Conservation (phyloP, 1,140 invertebrate species). For the Wiebesia pumilae region DNA sequence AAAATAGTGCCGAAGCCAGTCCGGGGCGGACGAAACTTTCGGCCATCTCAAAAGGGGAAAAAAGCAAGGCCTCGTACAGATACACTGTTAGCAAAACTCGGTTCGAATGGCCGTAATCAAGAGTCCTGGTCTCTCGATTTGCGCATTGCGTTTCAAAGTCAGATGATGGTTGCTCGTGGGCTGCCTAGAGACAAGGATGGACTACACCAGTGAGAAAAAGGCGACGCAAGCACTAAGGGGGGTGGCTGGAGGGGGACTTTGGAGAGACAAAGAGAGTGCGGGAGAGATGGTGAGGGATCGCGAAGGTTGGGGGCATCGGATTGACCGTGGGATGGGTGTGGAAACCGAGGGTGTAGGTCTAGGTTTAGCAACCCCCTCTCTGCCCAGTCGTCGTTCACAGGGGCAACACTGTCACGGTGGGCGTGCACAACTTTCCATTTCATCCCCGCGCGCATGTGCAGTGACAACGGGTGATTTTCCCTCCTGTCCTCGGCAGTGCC, state of each 20-base stretch:
- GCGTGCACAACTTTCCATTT: slow-evolving; percentile 66
- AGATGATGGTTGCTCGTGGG: background rate
- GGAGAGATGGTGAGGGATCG: background rate
- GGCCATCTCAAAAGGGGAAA: background rate
- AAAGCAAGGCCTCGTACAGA: background rate
- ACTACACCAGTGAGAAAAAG: background rate
- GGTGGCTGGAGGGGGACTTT: background rate
- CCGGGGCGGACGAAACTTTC: background rate
- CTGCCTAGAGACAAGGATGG: background rate
- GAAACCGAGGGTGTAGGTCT: slow-evolving; percentile 69
- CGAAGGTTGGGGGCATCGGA: slow-evolving; percentile 71
- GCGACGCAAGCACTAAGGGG: background rate
- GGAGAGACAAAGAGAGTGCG: background rate
- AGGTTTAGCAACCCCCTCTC: slow-evolving; percentile 60
- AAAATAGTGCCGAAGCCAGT: background rate
- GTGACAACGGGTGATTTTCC: slow-evolving; percentile 35
- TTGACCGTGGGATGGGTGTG: slow-evolving; percentile 67
- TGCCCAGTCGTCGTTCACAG: slow-evolving; percentile 4
- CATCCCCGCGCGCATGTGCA: slow-evolving; percentile 59
- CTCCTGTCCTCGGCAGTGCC: slow-evolving; percentile 41
- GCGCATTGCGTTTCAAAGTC: slow-evolving; percentile 12
- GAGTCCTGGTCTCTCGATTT: slow-evolving; percentile 8
- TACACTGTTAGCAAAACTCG: background rate
- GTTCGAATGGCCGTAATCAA: background rate
- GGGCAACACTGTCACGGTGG: slow-evolving; percentile 16